Evolutionary conservation across 2,888 invertebrate genomes (phyloP), one percentile per base, ranked within the genome.

Genomic region (Drosophila rellima): DNA sequence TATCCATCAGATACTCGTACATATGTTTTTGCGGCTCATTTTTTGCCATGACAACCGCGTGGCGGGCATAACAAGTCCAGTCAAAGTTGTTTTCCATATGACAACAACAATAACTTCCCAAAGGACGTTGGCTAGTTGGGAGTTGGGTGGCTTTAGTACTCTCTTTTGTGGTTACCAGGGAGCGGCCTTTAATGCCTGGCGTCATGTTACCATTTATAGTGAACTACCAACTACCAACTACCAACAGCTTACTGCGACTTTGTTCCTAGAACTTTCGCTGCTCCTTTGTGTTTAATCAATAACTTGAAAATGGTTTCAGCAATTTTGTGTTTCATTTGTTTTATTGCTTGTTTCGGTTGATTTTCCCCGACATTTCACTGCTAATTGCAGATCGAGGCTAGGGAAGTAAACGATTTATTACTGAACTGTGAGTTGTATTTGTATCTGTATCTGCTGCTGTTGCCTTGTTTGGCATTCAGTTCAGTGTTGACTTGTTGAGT

Each of bases 171-270:
- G 70, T 75, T 77, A 42, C 63, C 71, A 67, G 72, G 85, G 85
- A 66, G 85, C 88, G 88, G 85, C 67, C 55, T 61, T 74, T 79
- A 70, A 71, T 69, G 74, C 57, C 74, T 89, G 88, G 82, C 88
- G 86, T 86, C 89, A 86, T 88, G 63, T 70, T 80, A 74, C 88
- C 76, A 76, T 72, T 80, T 88, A 80, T 82, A 86, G 74, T 74
- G 59, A 67, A 44, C 68, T 72, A 55, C 54, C 35, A 35, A 47
- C 47, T 31, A 17, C 29, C 35, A 33, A 50, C 17, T 42, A 11
- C 31, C 29, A 23, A 40, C 55, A 20, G 31, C 37, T 8, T 37
- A 15, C 15, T n/a, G 50, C 44, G 37, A 61, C 75, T 69, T 17
- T 35, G 39, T 59, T 66, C 45, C 62, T 31, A 61, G 54, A 76